phyloP scores from a whole-genome alignment of 37 sponge, comb jelly and placozoan species.

The Cliona cf. orientalis region DNA sequence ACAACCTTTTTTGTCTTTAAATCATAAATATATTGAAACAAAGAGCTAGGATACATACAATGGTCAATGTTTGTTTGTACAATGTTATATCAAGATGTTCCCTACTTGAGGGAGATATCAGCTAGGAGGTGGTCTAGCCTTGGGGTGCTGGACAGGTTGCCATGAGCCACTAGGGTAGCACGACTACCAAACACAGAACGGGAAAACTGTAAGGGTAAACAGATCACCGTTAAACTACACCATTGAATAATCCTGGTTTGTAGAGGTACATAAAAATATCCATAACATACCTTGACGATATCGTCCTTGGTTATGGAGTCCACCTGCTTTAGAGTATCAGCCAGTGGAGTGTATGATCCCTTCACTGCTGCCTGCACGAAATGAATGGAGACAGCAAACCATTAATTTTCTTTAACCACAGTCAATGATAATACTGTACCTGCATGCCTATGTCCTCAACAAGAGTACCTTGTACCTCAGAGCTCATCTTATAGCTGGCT shows the following conservation, averaged over 20 bases:
- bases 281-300: conserved; percentile 47
- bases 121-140: conserved; percentile 66
- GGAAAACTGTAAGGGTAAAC: conserved; percentile 40
- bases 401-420: neutral
- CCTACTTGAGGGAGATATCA: conserved; percentile 48
- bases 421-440: conserved; percentile 17
- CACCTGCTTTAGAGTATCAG: conserved; percentile 32
- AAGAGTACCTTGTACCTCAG: conserved; percentile 27
- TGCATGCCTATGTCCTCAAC: conserved; percentile 63
- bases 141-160: conserved; percentile 59
- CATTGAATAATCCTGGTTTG: neutral
- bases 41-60: too few relatives aligned
- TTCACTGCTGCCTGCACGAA: conserved; percentile 39
- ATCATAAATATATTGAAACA: too few relatives aligned
- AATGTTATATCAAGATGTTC: too few relatives aligned
- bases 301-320: conserved; percentile 67
- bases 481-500: conserved; percentile 57
- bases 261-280: neutral
- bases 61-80: neutral
- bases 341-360: conserved; percentile 51
- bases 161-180: conserved; percentile 54
- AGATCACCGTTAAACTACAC: neutral
- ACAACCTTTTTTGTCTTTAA: too few relatives aligned
- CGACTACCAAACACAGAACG: conserved; percentile 57
- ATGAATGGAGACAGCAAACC: neutral